Evolutionary conservation across 2,797 vertebrate genomes (phyloP).

Genomic region (Todus mexicanus): DNA sequence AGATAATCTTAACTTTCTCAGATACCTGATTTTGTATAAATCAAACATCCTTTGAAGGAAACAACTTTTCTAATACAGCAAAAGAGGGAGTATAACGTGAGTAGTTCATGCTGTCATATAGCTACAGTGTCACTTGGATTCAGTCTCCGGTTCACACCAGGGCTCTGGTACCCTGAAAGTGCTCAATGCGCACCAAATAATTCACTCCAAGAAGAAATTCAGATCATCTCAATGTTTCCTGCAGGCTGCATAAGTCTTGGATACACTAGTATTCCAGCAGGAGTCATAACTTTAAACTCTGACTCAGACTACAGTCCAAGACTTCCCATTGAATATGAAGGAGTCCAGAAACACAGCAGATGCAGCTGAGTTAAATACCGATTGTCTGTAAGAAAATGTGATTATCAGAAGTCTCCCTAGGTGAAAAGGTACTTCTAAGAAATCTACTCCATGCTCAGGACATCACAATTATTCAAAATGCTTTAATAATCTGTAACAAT

Average conservation of each 20-base stretch:
- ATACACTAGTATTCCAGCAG: background rate
- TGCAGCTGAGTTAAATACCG: background rate
- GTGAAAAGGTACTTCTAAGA: background rate
- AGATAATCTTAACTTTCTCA: background rate
- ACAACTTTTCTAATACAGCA: background rate
- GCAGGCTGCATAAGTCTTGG: background rate
- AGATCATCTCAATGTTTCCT: background rate
- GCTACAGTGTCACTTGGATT: background rate
- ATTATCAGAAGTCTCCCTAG: background rate
- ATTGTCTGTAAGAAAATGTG: background rate
- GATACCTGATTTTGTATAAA: background rate
- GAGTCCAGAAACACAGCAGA: background rate
- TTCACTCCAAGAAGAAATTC: background rate
- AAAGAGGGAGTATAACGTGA: background rate
- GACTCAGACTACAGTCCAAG: background rate
- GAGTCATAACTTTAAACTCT: background rate
- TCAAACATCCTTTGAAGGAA: background rate
- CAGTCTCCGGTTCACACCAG: background rate
- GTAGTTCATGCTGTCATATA: background rate
- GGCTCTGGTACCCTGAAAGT: background rate
- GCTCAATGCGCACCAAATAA: background rate
- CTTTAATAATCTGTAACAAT: background rate
- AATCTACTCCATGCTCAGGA: background rate
- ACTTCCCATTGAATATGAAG: background rate
- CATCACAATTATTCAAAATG: background rate